Base-by-base conservation (phyloP, 2,888 invertebrate species). In the Meta bourneti region DNA sequence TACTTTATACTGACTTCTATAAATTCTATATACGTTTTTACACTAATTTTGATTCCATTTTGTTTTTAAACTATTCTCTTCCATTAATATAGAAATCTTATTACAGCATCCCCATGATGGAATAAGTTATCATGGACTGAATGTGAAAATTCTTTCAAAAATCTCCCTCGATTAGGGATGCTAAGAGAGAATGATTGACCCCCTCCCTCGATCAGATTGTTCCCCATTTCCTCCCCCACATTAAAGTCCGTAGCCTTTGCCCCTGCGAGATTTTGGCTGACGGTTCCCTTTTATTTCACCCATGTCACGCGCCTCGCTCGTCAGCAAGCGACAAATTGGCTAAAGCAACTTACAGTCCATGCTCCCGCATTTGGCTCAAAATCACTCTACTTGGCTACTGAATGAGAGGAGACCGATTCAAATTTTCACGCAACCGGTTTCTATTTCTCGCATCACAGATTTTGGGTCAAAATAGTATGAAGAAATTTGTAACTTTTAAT, bases 261-360 rank as follows among this genome's bases (percentile, higher is more conserved):
- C 77, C 89, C 83, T n/a, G 48, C 89, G 84, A 90, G 88, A 83
- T 84, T 84, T 84, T 19, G 71, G 89, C 83, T 79, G 79, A 84
- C 84, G 84, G 87, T 54, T 79, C 83, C 52, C 87, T 87, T 87
- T 75, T 83, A 90, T 52, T 72, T 19, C 71, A 88, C 87, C 69
- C 91, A 48, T 77, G 91, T 91, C 91, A 91, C 91, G 79, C 87
- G 87, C 83, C 69, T 51, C 69, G 85, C 82, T 91, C 91, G 91
- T 91, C 91, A 91, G 87, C 77, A 48, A 87, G 87, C 78, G 91
- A 86, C 87, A 91, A 91, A 91, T 91, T 91, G 91, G 81, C 82
- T 77, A 20, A 78, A 72, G 72, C 61, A 71, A 84, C 54, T 19
- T 13, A 19, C 69, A 8, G 34, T 34, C 71, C 16, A 9, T 9